phyloP scores from a whole-genome alignment of 2,888 invertebrate species.

The Euphydryas editha region DNA sequence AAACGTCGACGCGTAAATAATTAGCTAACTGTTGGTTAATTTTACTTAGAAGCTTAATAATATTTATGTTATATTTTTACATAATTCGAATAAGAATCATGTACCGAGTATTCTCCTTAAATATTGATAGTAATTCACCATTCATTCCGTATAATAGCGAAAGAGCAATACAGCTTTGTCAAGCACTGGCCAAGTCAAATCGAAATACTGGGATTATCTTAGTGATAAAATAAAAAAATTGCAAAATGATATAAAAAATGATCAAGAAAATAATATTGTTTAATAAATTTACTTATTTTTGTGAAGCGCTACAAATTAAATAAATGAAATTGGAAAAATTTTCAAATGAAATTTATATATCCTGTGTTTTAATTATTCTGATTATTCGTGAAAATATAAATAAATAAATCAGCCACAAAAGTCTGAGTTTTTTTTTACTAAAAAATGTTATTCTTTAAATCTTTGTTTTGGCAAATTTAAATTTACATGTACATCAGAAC shows the following conservation, averaged over 20 bases:
- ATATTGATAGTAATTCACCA: too few species aligned
- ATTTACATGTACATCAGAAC: conserved; percentile 52
- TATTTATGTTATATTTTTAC: too few species aligned
- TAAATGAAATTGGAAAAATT: too few species aligned
- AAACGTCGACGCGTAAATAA: too few species aligned
- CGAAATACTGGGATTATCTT: conserved; percentile 94
- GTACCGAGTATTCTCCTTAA: too few species aligned
- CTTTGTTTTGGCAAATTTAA: conserved; percentile 39
- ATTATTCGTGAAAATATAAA: background rate
- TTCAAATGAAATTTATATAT: background rate
- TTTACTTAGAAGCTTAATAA: too few species aligned
- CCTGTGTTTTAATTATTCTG: background rate
- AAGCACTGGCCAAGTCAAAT: conserved; percentile 89
- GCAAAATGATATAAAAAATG: conserved; percentile 16
- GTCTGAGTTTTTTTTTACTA: conserved; percentile 15
- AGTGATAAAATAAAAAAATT: conserved; percentile 72
- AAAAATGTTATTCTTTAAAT: conserved; percentile 13
- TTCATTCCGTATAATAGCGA: conserved; percentile 85
- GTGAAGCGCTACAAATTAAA: background rate
- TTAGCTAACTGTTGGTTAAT: too few species aligned
- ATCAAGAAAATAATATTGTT: conserved; percentile 13
- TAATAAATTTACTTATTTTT: background rate
- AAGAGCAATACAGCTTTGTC: conserved; percentile 89
- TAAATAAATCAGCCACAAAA: background rate
- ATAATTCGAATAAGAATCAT: too few species aligned